Evolutionary conservation across 2,113 vertebrate genomes (phyloP).

Genomic region (Nibea coibor): DNA sequence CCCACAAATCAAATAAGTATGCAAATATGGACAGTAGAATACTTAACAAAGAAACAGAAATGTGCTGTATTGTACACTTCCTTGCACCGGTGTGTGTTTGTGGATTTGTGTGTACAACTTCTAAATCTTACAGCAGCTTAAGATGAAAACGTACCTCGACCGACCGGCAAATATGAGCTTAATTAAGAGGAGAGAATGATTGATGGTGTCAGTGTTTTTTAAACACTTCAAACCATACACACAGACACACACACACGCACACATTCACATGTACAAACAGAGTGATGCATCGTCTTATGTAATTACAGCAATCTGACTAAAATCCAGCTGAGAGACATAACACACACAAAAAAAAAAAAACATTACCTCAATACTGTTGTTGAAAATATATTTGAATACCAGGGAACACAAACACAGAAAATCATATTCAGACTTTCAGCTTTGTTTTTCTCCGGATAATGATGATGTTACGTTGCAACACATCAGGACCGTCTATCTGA

Average conservation of each 20-base stretch:
- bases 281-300: constrained; percentile 21
- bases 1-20: constrained; percentile 55
- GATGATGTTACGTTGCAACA: constrained; percentile 21
- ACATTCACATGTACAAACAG: not conserved
- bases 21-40: constrained; percentile 46
- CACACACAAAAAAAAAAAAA: not conserved
- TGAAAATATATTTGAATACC: not conserved
- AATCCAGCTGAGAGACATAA: not conserved
- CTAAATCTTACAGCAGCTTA: not conserved
- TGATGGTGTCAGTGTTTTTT: not conserved
- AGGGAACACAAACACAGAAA: constrained; percentile 10
- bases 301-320: constrained; percentile 5
- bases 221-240: not conserved
- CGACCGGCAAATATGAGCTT: not conserved
- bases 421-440: not conserved
- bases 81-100: constrained; percentile 9
- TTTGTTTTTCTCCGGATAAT: constrained; percentile 21
- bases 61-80: constrained; percentile 16
- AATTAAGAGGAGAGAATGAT: not conserved
- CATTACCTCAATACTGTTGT: not conserved
- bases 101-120: not conserved
- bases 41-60: constrained; percentile 38
- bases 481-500: constrained; percentile 31
- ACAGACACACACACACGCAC: constrained; percentile 16
- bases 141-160: not conserved